These are phyloP conservation scores for Hyalella azteca DNA, from an alignment of 2,888 invertebrate species.

Conservation along the genomic window DNA sequence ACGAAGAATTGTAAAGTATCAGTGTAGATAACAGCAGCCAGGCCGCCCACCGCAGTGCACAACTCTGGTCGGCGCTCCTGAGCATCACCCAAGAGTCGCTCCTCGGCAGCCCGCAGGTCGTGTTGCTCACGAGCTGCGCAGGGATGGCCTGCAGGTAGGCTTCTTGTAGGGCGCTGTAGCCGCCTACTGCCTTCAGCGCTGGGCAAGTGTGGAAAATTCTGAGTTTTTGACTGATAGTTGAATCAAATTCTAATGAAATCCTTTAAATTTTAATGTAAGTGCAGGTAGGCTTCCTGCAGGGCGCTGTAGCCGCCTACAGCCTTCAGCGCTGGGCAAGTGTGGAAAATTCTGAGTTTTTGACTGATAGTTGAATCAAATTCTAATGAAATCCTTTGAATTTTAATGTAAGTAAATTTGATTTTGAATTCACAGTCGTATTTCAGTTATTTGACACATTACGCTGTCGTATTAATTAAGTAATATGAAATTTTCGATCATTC, in stretches of 20 bases:
- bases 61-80: slow-evolving; percentile 61
- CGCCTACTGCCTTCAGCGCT: slow-evolving; percentile 65
- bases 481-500: no score
- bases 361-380: no score
- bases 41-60: slow-evolving; percentile 66
- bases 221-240: no score
- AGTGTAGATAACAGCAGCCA: slow-evolving; percentile 63
- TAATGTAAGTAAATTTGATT: no score
- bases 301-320: slow-evolving; percentile 64
- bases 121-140: slow-evolving; percentile 59
- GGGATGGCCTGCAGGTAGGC: slow-evolving; percentile 64
- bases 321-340: slow-evolving; percentile 64
- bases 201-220: no score
- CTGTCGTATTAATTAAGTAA: no score
- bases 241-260: no score
- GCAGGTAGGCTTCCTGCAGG: slow-evolving; percentile 63
- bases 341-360: no score
- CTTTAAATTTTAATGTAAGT: no score
- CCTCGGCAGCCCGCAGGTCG: slow-evolving; percentile 61
- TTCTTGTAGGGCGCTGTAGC: slow-evolving; percentile 63
- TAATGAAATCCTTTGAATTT: no score
- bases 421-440: no score
- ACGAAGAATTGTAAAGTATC: slow-evolving; percentile 65
- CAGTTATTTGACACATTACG: no score
- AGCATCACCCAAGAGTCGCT: slow-evolving; percentile 65